Evolutionary conservation across 1,140 invertebrate species (phyloP).

Genomic region (Meloidogyne exigua): DNA sequence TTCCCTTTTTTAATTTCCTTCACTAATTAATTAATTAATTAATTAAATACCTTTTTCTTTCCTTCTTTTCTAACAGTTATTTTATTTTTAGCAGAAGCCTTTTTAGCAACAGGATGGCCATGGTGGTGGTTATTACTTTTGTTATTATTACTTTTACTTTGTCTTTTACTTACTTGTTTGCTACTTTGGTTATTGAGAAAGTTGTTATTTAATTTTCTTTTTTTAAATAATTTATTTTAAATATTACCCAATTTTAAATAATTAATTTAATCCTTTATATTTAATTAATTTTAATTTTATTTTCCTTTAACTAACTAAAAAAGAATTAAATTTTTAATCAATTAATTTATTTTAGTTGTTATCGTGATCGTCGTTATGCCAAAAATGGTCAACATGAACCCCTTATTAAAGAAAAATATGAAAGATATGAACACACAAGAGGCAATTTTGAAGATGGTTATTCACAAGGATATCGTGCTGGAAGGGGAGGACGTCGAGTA

Average conservation of each 20-base stretch:
- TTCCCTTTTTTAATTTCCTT: too few relatives aligned
- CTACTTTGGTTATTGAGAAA: slow-evolving; percentile 55
- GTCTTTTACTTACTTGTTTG: slow-evolving; percentile 57
- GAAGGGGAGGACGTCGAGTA: slow-evolving; percentile 53
- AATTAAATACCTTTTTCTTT: too few relatives aligned
- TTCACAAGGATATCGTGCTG: slow-evolving; percentile 54
- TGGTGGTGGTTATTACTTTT: slow-evolving; percentile 63
- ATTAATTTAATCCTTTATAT: not conserved
- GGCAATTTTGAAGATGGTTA: slow-evolving; percentile 63
- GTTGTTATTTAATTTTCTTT: slow-evolving; percentile 35
- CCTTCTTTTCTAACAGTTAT: slow-evolving; percentile 32
- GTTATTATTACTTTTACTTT: slow-evolving; percentile 57
- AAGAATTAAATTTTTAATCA: not conserved
- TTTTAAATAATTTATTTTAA: not conserved
- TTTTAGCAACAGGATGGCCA: slow-evolving; percentile 58
- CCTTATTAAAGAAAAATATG: slow-evolving; percentile 28
- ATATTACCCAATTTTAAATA: not conserved
- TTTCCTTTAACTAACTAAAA: not conserved
- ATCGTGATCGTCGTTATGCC: slow-evolving; percentile 25
- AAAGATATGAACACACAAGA: slow-evolving; percentile 25
- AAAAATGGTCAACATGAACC: slow-evolving; percentile 43
- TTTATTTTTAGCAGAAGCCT: slow-evolving; percentile 47
- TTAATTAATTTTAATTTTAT: not conserved
- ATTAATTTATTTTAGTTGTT: slow-evolving; percentile 10
- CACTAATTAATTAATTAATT: too few relatives aligned